Evolutionary conservation across 92 coral and sea anemone species (phyloP), one percentile per base, ranked within the genome.

Genomic region (Parazoanthus darwini): DNA sequence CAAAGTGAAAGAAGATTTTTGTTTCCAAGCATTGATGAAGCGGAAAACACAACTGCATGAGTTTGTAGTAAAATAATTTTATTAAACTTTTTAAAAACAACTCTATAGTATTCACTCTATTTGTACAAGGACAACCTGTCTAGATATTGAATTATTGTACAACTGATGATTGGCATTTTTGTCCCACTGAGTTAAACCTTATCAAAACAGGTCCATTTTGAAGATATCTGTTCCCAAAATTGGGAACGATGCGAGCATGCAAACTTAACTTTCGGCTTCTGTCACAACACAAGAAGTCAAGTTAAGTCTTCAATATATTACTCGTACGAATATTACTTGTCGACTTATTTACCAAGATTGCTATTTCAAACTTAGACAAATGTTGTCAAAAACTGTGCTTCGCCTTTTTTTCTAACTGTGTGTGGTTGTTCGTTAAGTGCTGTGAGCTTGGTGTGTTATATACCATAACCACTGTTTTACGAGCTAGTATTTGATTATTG

Each of bases 281-380:
- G 81, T 15, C 81, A 20, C 81, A 77, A 20, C 81, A 77, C 81
- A 18, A 10, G 26, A 59, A 56, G 82, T 56, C 25, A 82, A 72
- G 50, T 43, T 37, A 42, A 23, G 13, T 51, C 5, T 75, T 48
- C 15, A 70, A 70, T 46, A 35, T 84, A 35, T 84, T 84, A 84
- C 70, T 71, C 87, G 51, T 78, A 84, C 39, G 87, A 84, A 84
- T 84, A 84, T 35, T 84, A 84, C 87, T 11, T 25, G 66, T 36
- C 51, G 51, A 70, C 87, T 84, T 44, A 79, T 35, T 43, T 44
- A 33, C 79, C 87, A 71, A 84, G 87, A 84, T 84, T 68, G 26
- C 15, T 70, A 71, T 29, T 29, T 46, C 15, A 1, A 76, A 25
- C 14, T 44, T 20, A 20, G 87, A 84, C 87, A 84, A 84, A 84